A percentile compares a stretch with the other conserved stretches of the same genome.
These are phyloP conservation scores for Callimorpha dominula DNA, from an alignment of 2,888 invertebrate species.

Conservation along the genomic window DNA sequence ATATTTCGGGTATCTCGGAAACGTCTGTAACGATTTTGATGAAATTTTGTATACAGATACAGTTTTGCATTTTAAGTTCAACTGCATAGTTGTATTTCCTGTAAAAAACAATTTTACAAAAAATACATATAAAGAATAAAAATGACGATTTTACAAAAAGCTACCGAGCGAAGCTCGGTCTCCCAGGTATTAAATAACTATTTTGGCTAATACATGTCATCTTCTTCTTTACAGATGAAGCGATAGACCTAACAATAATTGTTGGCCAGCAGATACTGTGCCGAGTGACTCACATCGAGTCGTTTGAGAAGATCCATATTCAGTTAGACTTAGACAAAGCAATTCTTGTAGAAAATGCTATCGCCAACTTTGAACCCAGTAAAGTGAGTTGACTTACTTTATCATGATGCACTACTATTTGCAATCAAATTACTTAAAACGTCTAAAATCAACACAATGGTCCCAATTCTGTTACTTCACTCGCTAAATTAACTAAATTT, in stretches of 20 bases:
- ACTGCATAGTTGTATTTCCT: too few relatives aligned
- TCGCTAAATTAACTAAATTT: too few relatives aligned
- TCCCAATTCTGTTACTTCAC: too few relatives aligned
- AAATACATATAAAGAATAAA: too few relatives aligned
- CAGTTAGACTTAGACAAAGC: slow-evolving; percentile 81
- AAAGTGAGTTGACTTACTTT: slow-evolving; percentile 60
- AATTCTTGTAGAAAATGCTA: slow-evolving; percentile 71
- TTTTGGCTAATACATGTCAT: neutral
- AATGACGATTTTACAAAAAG: too few relatives aligned
- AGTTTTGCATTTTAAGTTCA: too few relatives aligned
- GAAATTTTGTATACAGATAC: too few relatives aligned
- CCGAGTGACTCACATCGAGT: slow-evolving; percentile 77
- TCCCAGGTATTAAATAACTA: too few relatives aligned
- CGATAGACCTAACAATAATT: slow-evolving; percentile 80
- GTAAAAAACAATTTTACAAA: too few relatives aligned
- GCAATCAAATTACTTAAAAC: neutral
- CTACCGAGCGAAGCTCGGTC: too few relatives aligned
- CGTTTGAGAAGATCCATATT: slow-evolving; percentile 74
- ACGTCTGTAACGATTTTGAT: too few relatives aligned
- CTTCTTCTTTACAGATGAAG: slow-evolving; percentile 74
- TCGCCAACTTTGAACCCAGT: slow-evolving; percentile 67
- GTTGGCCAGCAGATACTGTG: slow-evolving; percentile 80
- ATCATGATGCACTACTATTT: slow-evolving; percentile 1
- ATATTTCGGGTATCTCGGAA: too few relatives aligned
- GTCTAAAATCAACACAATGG: neutral